Conservation (phyloP, 2,888 invertebrate genomes). For the Tridacna gigas region DNA sequence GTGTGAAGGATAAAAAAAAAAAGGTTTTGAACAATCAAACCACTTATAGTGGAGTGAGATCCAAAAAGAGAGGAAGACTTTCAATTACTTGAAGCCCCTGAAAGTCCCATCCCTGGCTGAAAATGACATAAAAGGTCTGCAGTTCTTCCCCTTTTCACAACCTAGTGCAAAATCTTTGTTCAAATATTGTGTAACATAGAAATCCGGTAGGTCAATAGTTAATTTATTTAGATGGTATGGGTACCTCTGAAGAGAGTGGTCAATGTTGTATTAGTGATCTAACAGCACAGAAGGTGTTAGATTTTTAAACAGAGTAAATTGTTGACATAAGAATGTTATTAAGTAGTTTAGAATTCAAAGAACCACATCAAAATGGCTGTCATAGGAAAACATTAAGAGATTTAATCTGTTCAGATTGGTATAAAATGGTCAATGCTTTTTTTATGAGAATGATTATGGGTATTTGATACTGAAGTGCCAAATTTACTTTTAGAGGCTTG, state of each 20-base stretch:
- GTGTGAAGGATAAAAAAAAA: no score
- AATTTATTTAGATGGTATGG: constrained; percentile 46
- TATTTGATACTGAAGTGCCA: constrained; percentile 12
- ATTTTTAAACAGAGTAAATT: constrained; percentile 35
- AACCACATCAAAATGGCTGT: constrained; percentile 19
- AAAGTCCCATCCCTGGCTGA: constrained; percentile 11
- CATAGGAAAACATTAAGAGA: constrained; percentile 14
- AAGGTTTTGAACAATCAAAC: no score
- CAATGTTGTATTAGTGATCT: constrained; percentile 37
- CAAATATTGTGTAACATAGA: constrained; percentile 49
- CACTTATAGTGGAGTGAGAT: no score
- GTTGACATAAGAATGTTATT: constrained; percentile 33
- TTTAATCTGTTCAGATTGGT: constrained; percentile 23
- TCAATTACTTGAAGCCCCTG: constrained; percentile 18
- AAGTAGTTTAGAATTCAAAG: constrained; percentile 24
- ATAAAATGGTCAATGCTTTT: constrained; percentile 20
- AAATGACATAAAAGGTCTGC: constrained; percentile 8
- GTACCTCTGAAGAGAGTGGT: constrained; percentile 22
- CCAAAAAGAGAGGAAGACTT: not conserved
- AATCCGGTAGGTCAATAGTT: constrained; percentile 59
- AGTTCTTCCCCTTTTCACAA: constrained; percentile 18
- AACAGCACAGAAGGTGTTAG: constrained; percentile 33
- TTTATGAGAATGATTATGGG: not conserved
- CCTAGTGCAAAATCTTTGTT: constrained; percentile 7
- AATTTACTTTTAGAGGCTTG: not conserved